phyloP scores from a whole-genome alignment of 2,888 invertebrate species.

The Monochamus alternatus region DNA sequence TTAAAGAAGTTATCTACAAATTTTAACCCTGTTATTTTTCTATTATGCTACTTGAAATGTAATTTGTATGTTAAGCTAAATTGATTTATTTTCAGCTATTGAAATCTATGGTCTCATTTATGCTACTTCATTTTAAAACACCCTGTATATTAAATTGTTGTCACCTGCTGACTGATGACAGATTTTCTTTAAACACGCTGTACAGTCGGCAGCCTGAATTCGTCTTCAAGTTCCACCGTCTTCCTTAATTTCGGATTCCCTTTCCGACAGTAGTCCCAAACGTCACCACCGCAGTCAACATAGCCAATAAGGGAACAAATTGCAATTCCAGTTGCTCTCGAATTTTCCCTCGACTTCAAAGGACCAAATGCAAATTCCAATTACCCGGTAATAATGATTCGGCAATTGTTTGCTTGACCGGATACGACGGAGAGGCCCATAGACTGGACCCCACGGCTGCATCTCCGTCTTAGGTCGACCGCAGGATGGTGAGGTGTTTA shows the following conservation, averaged over 20 bases:
- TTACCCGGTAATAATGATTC: conserved; percentile 63
- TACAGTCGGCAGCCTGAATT: background rate
- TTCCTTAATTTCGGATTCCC: conserved; percentile 8
- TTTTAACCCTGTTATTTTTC: too few relatives aligned
- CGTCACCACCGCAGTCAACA: conserved; percentile 48
- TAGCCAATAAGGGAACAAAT: conserved; percentile 52
- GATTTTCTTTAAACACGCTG: too few relatives aligned
- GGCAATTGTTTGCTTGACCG: conserved; percentile 63
- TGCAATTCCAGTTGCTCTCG: conserved; percentile 58
- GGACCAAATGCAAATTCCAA: conserved; percentile 63
- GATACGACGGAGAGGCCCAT: conserved; percentile 52
- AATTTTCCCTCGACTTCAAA: conserved; percentile 55
- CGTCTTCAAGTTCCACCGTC: background rate
- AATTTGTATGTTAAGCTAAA: too few relatives aligned
- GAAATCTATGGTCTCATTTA: too few relatives aligned
- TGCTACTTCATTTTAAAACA: too few relatives aligned
- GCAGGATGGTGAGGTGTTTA: conserved; percentile 67
- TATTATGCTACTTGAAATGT: too few relatives aligned
- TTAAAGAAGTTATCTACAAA: too few relatives aligned
- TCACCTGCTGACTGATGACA: too few relatives aligned
- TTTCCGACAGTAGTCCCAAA: conserved; percentile 34
- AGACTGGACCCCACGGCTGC: conserved; percentile 10
- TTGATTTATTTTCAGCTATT: too few relatives aligned
- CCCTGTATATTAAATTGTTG: too few relatives aligned
- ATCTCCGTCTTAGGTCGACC: conserved; percentile 56